These are phyloP conservation scores for Pseudomyrmex concolor DNA, from an alignment of 1,140 invertebrate species.

Conservation along the genomic window DNA sequence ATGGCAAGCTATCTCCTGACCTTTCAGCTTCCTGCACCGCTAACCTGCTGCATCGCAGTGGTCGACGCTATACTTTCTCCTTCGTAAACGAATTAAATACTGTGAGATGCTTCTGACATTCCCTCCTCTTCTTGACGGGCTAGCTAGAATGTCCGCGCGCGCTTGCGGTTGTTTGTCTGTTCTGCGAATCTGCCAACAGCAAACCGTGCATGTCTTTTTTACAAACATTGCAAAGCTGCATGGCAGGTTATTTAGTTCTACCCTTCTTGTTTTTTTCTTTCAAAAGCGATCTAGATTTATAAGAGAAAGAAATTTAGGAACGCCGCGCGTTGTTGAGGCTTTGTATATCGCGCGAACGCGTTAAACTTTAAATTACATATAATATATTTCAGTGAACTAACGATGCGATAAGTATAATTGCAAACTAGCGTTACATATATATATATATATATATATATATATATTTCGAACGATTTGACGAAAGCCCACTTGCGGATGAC, in stretches of 20 bases:
- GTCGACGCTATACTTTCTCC: constrained; percentile 65
- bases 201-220: neutral
- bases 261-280: neutral
- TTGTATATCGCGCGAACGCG: neutral
- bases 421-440: neutral
- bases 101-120: constrained; percentile 65
- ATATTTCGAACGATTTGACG: constrained; percentile 14
- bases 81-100: constrained; percentile 66
- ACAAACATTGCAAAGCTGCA: neutral
- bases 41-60: constrained; percentile 57
- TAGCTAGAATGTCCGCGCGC: constrained; percentile 26
- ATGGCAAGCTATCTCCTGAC: constrained; percentile 62
- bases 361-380: too few relatives aligned
- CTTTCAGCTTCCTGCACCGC: constrained; percentile 58
- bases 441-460: too few relatives aligned
- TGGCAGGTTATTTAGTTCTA: neutral
- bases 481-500: constrained; percentile 34
- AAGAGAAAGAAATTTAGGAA: constrained; percentile 9
- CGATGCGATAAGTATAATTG: constrained; percentile 9
- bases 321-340: neutral
- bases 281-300: neutral
- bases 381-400: neutral
- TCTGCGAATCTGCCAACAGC: constrained; percentile 39
- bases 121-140: constrained; percentile 17
- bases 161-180: constrained; percentile 16